Evolutionary conservation across 2,888 invertebrate species (phyloP), one percentile per base, ranked within the genome.

Genomic region (Macaria liturata): DNA sequence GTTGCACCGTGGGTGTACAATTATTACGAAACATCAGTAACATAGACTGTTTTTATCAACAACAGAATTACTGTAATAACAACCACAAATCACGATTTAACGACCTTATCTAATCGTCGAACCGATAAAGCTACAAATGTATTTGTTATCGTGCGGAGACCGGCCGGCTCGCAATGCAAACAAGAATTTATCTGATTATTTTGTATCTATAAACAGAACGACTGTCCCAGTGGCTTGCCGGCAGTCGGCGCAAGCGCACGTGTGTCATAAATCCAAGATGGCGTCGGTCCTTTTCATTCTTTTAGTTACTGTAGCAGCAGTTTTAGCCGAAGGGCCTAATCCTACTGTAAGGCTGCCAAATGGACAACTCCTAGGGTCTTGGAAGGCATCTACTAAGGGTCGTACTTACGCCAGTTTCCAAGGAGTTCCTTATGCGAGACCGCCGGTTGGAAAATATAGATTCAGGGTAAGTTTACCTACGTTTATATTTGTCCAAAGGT

Each of bases 391-490:
- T 0, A 77, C 82, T 1, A 81, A 84, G 47, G 86, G 91, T 31
- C 74, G 92, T 64, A 72, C 76, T 0, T 94, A 88, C 65, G 93
- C 93, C 6, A 93, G 94, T 42, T 95, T 94, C 67, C 88, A 93
- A 67, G 95, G 95, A 0, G 85, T 95, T 48, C 95, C 95, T 0
- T 95, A 94, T 69, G 95, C 95, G 0, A 78, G 92, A 52, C 93
- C 95, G 9, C 95, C 95, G 0, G 74, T 94, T 7, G 94, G 94
- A n/a, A 91, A 93, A 61, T 84, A 92, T 48, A 82, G 95, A 68
- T 95, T 95, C 75, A 88, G 93, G 79, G 92, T 92, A 74, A 81
- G 84, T 76, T 20, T 20, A 20, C 20, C 20, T 20, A 20, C 20
- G 1, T 20, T 20, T 20, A 20, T 20, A 20, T 20, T 20, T 20